Conservation (phyloP, 2,888 invertebrate genomes). For the Leptopilina syphax region DNA sequence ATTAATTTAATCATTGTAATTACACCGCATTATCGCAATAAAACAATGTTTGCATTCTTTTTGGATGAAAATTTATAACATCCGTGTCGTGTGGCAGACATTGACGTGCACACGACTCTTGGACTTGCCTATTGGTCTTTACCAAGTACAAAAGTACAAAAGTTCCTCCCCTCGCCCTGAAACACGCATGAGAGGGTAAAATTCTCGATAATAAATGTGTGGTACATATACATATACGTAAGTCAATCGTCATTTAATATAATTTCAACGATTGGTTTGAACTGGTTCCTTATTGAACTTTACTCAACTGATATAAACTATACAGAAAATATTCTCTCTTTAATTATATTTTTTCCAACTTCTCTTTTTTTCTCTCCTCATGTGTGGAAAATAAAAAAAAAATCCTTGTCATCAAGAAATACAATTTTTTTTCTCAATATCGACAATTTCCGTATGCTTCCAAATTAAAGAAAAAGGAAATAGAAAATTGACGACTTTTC, state of each 20-base stretch:
- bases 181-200: background rate
- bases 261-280: slow-evolving; percentile 15
- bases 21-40: background rate
- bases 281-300: slow-evolving; percentile 34
- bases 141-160: background rate
- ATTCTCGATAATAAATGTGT: background rate
- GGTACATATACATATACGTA: background rate
- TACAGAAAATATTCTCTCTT: slow-evolving; percentile 3
- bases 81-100: slow-evolving; percentile 32
- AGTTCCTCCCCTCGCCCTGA: slow-evolving; percentile 1
- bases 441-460: too few species aligned
- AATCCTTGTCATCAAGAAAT: too few species aligned
- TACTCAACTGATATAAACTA: slow-evolving; percentile 30
- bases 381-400: too few species aligned
- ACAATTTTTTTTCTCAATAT: too few species aligned
- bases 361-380: background rate
- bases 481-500: background rate
- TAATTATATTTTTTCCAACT: background rate
- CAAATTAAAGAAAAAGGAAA: slow-evolving; percentile 3
- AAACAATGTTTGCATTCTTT: background rate
- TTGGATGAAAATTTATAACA: background rate
- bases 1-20: slow-evolving; percentile 4
- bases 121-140: background rate
- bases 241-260: background rate
- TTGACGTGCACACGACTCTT: slow-evolving; percentile 17